Evolutionary conservation across 1,140 invertebrate species (phyloP), one percentile per base, ranked within the genome.

Genomic region (Drosophila micromelanica): DNA sequence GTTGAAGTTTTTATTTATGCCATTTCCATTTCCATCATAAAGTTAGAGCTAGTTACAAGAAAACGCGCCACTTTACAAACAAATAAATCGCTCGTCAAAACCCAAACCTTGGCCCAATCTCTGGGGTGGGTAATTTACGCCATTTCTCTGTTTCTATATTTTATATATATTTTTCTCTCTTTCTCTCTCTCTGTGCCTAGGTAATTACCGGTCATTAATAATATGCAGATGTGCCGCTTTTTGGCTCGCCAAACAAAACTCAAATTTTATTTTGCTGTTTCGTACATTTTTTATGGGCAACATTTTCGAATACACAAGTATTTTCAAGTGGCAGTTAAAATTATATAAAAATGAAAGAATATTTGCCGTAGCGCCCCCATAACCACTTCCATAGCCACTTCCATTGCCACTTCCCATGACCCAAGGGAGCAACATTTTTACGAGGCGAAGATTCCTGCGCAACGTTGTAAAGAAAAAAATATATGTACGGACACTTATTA

Each of bases 141-240:
- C 67, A 86, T 81, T 86, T 73, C 74, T 68, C 40, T 45, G 32
- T 52, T 46, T 42, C 42, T 38, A 23, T 23, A 2, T 23, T 23
- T 23, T 23, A n/a, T n/a, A n/a, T n/a, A 6, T 51, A 17, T 17
- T 43, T 35, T 55, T 27, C 67, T 27, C 67, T 76, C 60, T 59
- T 56, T 35, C 63, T 48, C 63, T 76, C 60, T 59, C 51, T 35
- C 63, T 48, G 60, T 46, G 57, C 45, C 67, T 73, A 73, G 82
- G 82, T 87, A 87, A 87, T 87, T 87, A 87, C 82, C 84, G 82
- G 84, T 73, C 82, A 89, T 87, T 87, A 87, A 87, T 87, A 87
- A 87, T 87, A 87, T 87, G 82, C 82, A 87, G 82, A 87, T 87
- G 82, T 73, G 84, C 72, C 61, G 46, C 20, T 46, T 73, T 46